Conservation (phyloP, 2,888 invertebrate genomes). For the Falcaria lacertinaria region DNA sequence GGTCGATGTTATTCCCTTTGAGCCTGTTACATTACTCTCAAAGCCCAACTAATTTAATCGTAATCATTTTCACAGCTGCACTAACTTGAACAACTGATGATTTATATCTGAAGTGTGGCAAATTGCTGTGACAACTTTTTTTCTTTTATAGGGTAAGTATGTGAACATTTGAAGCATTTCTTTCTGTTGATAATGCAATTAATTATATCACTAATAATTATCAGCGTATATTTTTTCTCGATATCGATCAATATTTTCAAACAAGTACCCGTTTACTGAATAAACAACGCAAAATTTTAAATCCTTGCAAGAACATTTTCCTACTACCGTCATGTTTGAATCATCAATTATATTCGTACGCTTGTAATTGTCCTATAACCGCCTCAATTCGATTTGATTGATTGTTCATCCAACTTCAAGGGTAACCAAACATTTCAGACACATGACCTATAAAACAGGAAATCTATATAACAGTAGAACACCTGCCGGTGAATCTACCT, state of each 20-base stretch:
- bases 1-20: background rate
- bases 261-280: no score
- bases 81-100: conserved; percentile 23
- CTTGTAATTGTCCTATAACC: background rate
- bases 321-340: background rate
- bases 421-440: background rate
- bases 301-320: background rate
- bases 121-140: conserved; percentile 22
- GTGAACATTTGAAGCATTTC: no score
- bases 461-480: background rate
- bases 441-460: background rate
- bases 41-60: conserved; percentile 34
- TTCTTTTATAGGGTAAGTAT: background rate
- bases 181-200: no score
- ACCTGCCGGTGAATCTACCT: background rate
- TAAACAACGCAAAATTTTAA: no score
- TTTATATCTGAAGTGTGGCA: conserved; percentile 45
- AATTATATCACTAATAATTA: no score
- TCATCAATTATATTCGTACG: background rate
- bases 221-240: no score
- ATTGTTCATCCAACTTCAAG: background rate
- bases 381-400: background rate
- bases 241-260: no score
- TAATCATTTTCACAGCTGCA: conserved; percentile 70
- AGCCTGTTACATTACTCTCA: conserved; percentile 2